Percentiles rank a stretch among this genome's conserved stretches.
These are phyloP conservation scores for Rhinoraja longicauda DNA, from an alignment of 2,797 vertebrate genomes.

Conservation along the genomic window DNA sequence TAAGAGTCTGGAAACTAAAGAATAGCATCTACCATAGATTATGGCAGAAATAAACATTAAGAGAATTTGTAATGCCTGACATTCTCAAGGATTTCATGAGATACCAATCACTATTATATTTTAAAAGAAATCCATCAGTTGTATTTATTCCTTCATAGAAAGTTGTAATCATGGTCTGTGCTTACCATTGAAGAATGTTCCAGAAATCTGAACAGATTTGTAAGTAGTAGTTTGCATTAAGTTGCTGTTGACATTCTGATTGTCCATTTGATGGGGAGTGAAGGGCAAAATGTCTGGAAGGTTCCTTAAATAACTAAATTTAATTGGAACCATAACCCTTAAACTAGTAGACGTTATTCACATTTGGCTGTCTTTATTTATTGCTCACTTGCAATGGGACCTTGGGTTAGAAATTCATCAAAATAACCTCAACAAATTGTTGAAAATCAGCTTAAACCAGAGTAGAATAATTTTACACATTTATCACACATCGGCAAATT, in stretches of 20 bases:
- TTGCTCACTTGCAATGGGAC: background rate
- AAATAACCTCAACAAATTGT: too few relatives aligned
- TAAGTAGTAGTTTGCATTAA: background rate
- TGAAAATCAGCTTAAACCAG: too few relatives aligned
- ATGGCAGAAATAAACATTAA: background rate
- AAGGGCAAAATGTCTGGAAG: background rate
- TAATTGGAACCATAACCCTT: background rate
- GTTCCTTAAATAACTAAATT: background rate
- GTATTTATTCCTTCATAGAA: background rate
- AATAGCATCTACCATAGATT: background rate
- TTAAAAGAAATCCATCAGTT: background rate
- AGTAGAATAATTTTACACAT: too few relatives aligned
- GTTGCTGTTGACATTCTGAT: background rate
- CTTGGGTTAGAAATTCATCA: too few relatives aligned
- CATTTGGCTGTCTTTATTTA: background rate
- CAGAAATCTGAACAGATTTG: slow-evolving; percentile 2
- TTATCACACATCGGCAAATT: too few relatives aligned
- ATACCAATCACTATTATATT: background rate
- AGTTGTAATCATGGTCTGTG: background rate
- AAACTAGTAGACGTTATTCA: background rate
- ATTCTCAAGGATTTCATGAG: background rate
- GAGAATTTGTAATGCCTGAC: background rate
- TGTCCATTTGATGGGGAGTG: background rate
- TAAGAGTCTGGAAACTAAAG: background rate
- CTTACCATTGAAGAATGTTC: slow-evolving; percentile 3